phyloP scores from a whole-genome alignment of 2,797 vertebrate species.

The Clarias pachynema region DNA sequence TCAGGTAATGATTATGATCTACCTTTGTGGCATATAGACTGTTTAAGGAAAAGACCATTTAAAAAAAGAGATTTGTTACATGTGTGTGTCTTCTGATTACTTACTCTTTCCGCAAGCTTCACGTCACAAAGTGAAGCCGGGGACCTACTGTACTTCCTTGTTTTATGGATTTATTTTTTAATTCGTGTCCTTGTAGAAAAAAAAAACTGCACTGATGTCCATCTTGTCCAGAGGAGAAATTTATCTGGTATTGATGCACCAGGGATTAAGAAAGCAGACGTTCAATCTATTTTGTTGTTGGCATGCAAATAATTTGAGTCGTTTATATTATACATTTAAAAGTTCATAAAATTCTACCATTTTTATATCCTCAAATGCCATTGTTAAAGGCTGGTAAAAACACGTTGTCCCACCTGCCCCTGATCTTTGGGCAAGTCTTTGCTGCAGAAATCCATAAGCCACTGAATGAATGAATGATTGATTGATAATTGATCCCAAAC shows the following conservation, averaged over 20 bases:
- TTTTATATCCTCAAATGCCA: neutral
- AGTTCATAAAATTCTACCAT: neutral
- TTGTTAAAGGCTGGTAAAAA: neutral
- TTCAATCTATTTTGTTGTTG: neutral
- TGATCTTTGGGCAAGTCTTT: neutral
- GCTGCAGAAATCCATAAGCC: neutral
- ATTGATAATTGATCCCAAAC: neutral
- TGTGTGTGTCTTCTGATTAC: neutral
- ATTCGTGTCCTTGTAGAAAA: neutral
- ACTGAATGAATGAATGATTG: neutral
- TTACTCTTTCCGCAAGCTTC: neutral
- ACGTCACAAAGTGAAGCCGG: neutral
- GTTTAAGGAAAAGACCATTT: neutral
- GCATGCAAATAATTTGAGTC: neutral
- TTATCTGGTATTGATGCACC: neutral
- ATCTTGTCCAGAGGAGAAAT: neutral
- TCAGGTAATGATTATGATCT: neutral
- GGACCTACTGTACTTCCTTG: neutral
- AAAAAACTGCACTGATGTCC: neutral
- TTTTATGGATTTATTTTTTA: neutral
- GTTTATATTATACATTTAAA: neutral
- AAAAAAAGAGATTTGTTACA: neutral
- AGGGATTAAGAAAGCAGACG: neutral
- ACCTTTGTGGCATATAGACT: neutral
- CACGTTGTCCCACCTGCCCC: neutral